Evolutionary conservation across 2,888 invertebrate species (phyloP), one percentile per base, ranked within the genome.

Genomic region (Tenthredo mesomela): DNA sequence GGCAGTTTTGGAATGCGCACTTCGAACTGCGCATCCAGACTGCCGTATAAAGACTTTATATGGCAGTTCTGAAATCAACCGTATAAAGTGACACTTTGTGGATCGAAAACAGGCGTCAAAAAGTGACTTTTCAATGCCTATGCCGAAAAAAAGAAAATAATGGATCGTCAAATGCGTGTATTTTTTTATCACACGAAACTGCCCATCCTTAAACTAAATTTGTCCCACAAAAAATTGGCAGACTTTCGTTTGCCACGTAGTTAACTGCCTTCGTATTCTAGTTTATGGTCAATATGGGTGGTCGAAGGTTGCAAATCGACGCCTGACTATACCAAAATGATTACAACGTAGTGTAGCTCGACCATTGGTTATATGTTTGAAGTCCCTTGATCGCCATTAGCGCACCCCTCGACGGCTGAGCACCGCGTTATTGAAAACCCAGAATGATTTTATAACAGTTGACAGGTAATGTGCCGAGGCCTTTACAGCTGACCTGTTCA

Each of bases 391-490:
- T 91, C 89, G 90, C 91, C 89, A 91, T 91, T 91, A 91, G 89
- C 88, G 86, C 78, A 86, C 58, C 84, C 75, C 73, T 71, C 84
- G 47, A n/a, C 77, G 85, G 87, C 58, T 77, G 82, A 71, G 85
- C 67, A 75, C 67, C 65, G 77, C 84, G 88, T 90, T 92, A 92
- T 92, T 91, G 91, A 92, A 92, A 91, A 91, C 90, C 91, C 90
- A 89, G 90, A 90, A 91, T 92, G 91, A 92, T 92, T 92, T 92
- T 91, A 92, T 91, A 89, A 86, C 91, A 88, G 89, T 89, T 91
- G 92, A 92, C 92, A 92, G 92, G 91, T 91, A 92, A 92, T 91
- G 90, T 88, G 87, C 86, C 87, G 88, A 70, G 50, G 47, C 29
- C 88, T 89, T 90, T 89, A 88, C 88, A 88, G 88, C 86, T 87